Base-by-base conservation (phyloP, 2,797 vertebrate species). In the Pogoniulus pusillus region DNA sequence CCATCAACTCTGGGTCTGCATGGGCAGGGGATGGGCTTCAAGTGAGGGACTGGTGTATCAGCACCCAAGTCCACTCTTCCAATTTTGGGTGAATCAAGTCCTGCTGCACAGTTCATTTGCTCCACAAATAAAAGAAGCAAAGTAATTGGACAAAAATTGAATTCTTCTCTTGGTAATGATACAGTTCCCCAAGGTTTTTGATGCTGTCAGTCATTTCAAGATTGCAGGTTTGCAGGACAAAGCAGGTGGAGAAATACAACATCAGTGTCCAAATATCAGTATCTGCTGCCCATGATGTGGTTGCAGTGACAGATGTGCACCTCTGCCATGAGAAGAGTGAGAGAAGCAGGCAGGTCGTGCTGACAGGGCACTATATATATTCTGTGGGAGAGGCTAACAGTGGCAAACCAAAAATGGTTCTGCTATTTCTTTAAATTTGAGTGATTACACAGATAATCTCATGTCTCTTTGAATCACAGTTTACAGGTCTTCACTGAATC, bases 171-270 rank as follows among this genome's bases (percentile, higher is more conserved):
- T 53, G 19, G 45, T 83, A 91, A 83, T 73, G 66, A 83, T 47
- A 64, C 27, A 64, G 12, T 83, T 93, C 79, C 86, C 77, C 30
- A 20, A 30, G 70, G 73, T 66, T 92, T 71, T 69, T 69, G 35
- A 39, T 81, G 75, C 79, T 93, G 88, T 81, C 91, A 89, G 76
- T 93, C 88, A 89, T 78, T 69, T 72, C 60, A 37, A 90, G 84
- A 89, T 93, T 82, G 89, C 78, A 94, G 75, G 78, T 93, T 95
- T 91, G 77, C 89, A 59, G 62, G 75, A 91, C 88, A 90, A 93
- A 96, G 73, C 70, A 90, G 82, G 70, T 51, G 53, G 59, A 75
- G 0, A 0, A 92, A 85, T 81, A 60, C 22, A 47, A 66, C 86
- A 94, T 68, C 73, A 51, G 53, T 60, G 57, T 87, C 70, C 85